Evolutionary conservation across 2,797 vertebrate genomes (phyloP).

Genomic region (Etheostoma perlongum): DNA sequence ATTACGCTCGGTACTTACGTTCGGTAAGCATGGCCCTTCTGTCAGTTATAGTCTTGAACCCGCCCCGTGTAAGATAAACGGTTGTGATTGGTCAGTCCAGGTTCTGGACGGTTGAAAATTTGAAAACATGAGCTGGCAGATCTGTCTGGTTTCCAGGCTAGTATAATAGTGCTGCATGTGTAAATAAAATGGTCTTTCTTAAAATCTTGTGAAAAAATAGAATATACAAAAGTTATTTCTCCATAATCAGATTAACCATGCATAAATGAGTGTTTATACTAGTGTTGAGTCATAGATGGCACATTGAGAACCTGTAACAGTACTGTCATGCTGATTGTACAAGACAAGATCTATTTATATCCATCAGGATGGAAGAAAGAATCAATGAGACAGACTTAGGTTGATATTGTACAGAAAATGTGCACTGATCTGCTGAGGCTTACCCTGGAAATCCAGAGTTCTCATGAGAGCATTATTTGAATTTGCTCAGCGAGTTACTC

Average conservation of each 20-base stretch:
- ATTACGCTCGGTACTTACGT: too few species aligned
- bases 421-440: background rate
- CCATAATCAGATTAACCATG: background rate
- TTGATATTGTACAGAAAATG: constrained; percentile 6
- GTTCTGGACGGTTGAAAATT: too few species aligned
- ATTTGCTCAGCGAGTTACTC: too few species aligned
- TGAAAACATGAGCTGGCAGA: too few species aligned
- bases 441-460: too few species aligned
- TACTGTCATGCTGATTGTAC: background rate
- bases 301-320: background rate
- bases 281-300: background rate
- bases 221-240: background rate
- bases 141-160: too few species aligned
- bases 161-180: background rate
- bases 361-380: background rate
- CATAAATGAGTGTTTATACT: background rate
- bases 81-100: too few species aligned
- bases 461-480: too few species aligned
- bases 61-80: too few species aligned
- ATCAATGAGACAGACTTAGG: constrained; percentile 8
- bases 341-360: constrained; percentile 4
- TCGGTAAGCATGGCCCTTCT: too few species aligned
- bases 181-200: background rate
- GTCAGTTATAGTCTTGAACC: too few species aligned
- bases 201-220: background rate